Evolutionary conservation across 2,888 invertebrate species (phyloP), one percentile per base, ranked within the genome.

Genomic region (Drosophila anomelani): DNA sequence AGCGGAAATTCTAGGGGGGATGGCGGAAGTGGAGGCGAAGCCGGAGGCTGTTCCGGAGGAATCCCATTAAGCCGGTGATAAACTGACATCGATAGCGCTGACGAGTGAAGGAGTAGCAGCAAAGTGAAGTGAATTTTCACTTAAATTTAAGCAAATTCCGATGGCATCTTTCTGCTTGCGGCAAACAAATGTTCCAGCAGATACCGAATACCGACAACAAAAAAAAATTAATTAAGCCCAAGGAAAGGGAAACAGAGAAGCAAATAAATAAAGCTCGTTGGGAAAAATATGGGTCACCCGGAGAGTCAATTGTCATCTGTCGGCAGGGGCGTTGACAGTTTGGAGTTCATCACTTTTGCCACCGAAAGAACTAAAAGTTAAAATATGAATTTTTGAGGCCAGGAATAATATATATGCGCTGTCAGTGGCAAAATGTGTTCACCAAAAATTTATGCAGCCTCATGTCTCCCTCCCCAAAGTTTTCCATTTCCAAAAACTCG

Each of bases 401-500:
- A 44, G 39, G 43, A 36, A 57, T 23, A 23, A 44, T 41, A 41
- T 41, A 29, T 49, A 49, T 51, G 44, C 46, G 38, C 57, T 69
- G 64, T 64, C 69, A 64, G 69, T 58, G 49, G 46, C 55, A 61
- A 56, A 59, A 61, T 49, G 55, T 54, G 46, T 47, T 38, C 57
- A 47, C 39, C 66, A 29, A 54, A 47, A 76, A 68, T 66, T 68
- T 72, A 63, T 78, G 75, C 78, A 41, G 36, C 49, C 61, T 75
- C 70, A 78, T 61, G 67, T 38, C 56, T 44, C 43, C 17, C 23
- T 20, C 23, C 9, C n/a, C 23, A 7, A 5, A 58, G 38, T 36
- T 38, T 29, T 49, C 39, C 32, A 41, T 51, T 34, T 36, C 44
- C 26, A 13, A 75, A 64, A 59, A 56, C 15, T 36, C 46, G 44